Evolutionary conservation across 2,888 invertebrate species (phyloP).

Genomic region (Dioctria linearis): DNA sequence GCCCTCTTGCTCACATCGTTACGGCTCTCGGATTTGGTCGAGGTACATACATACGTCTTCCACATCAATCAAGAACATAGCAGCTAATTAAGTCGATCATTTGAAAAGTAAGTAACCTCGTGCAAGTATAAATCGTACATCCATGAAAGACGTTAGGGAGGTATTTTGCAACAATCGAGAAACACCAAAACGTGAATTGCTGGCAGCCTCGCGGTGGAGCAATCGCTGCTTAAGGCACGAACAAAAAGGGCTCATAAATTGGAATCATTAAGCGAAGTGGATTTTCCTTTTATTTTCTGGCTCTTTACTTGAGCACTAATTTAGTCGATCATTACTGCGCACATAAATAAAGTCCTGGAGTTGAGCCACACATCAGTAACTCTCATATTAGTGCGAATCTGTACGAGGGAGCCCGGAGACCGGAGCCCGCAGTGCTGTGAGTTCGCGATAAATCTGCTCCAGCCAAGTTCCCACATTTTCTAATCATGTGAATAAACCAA

Average conservation of each 20-base stretch:
- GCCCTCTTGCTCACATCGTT: neutral
- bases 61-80: conserved; percentile 54
- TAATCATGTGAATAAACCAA: conserved; percentile 61
- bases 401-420: conserved; percentile 32
- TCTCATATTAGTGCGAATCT: conserved; percentile 46
- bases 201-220: conserved; percentile 37
- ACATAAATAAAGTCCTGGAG: conserved; percentile 55
- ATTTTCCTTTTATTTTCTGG: conserved; percentile 54
- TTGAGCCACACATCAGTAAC: conserved; percentile 54
- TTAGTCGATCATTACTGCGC: conserved; percentile 56
- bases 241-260: conserved; percentile 55
- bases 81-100: conserved; percentile 57
- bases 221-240: conserved; percentile 41
- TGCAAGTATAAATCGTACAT: conserved; percentile 50
- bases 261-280: conserved; percentile 55
- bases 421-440: neutral
- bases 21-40: neutral
- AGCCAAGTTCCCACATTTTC: conserved; percentile 59
- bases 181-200: conserved; percentile 51
- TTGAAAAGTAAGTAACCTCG: conserved; percentile 49
- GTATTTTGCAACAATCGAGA: conserved; percentile 53
- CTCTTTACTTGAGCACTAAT: conserved; percentile 55
- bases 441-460: conserved; percentile 56
- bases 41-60: conserved; percentile 23
- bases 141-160: conserved; percentile 31